phyloP scores from a whole-genome alignment of 2,113 vertebrate genomes.

The Miniopterus natalensis region DNA sequence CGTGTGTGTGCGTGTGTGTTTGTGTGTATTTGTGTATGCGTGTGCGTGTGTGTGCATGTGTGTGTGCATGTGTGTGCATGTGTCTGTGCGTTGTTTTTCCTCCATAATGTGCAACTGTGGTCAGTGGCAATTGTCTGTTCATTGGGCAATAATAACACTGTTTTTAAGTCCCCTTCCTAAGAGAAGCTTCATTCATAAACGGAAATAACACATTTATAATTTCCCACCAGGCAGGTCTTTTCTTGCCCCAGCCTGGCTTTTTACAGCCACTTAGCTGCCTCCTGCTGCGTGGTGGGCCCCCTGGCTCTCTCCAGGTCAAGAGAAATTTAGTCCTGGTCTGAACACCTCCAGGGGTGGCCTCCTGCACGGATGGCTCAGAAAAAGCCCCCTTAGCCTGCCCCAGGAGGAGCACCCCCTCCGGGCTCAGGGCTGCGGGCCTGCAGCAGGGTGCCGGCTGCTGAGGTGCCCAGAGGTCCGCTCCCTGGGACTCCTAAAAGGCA shows the following conservation, averaged over 20 bases:
- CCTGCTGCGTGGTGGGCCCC: background rate
- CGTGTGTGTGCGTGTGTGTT: background rate
- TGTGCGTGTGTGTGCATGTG: fast-evolving
- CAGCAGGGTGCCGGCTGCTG: background rate
- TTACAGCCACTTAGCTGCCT: background rate
- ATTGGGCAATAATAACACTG: background rate
- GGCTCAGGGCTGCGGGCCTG: background rate
- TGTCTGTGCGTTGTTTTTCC: background rate
- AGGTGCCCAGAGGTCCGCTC: too few species aligned
- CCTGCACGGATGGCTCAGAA: background rate
- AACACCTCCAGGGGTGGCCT: background rate
- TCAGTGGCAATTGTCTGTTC: background rate
- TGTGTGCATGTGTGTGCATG: background rate
- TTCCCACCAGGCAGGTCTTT: background rate
- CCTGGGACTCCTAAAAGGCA: background rate
- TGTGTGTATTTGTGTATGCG: too few species aligned
- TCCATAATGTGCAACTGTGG: background rate
- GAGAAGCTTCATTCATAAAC: constrained; percentile 42
- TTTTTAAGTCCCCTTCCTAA: background rate
- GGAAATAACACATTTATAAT: constrained; percentile 11
- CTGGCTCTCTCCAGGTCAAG: background rate
- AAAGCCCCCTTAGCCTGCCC: background rate
- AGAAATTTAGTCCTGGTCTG: background rate
- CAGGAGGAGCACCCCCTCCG: background rate
- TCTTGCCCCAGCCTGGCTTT: background rate